phyloP scores from a whole-genome alignment of 2,888 invertebrate species.

The Archaeoteleia sp. region DNA sequence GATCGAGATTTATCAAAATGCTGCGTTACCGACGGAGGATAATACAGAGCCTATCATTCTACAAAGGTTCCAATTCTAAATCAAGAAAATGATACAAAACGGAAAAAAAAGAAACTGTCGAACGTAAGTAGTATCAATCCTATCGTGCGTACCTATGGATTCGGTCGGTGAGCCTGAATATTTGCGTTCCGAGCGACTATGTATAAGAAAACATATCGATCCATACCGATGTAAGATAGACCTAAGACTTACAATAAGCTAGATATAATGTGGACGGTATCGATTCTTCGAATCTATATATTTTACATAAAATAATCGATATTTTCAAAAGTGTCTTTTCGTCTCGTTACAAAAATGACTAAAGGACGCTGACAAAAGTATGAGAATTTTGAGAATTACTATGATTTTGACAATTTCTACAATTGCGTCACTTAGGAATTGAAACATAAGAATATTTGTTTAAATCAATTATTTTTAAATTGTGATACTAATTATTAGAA shows the following conservation, averaged over 20 bases:
- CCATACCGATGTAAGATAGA: constrained; percentile 32
- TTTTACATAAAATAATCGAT: constrained; percentile 35
- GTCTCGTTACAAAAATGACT: constrained; percentile 3
- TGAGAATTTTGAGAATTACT: constrained; percentile 2
- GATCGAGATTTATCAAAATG: too few species aligned
- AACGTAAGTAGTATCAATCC: constrained; percentile 41
- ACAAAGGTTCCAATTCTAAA: constrained; percentile 45
- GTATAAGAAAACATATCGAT: constrained; percentile 48
- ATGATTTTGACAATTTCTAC: constrained; percentile 27
- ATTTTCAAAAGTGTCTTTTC: constrained; percentile 14
- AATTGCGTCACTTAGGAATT: constrained; percentile 35
- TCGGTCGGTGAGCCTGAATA: constrained; percentile 43
- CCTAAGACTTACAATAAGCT: constrained; percentile 39
- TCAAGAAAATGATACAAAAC: constrained; percentile 37
- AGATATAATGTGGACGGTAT: constrained; percentile 34
- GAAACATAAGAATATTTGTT: constrained; percentile 12
- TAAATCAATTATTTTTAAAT: constrained; percentile 6
- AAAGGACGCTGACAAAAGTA: constrained; percentile 7
- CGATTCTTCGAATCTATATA: constrained; percentile 38
- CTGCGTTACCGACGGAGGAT: too few species aligned
- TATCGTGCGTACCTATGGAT: constrained; percentile 43
- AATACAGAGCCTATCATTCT: constrained; percentile 18
- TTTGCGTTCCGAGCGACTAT: constrained; percentile 41
- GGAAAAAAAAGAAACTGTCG: constrained; percentile 21
- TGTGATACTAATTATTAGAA: constrained; percentile 8